These are phyloP conservation scores for Ypsolopha scabrella DNA, from an alignment of 2,888 invertebrate genomes.

Conservation along the genomic window DNA sequence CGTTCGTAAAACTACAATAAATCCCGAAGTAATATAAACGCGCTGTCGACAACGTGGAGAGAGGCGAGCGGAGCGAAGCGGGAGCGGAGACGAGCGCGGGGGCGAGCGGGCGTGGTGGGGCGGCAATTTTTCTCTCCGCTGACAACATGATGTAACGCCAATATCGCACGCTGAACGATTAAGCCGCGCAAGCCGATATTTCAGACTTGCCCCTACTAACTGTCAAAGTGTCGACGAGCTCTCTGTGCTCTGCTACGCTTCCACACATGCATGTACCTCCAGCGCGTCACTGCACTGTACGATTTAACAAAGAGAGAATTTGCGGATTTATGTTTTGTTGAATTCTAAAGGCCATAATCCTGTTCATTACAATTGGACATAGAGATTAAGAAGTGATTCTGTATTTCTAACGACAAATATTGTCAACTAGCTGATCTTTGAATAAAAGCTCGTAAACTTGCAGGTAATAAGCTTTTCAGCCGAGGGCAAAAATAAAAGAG, in stretches of 20 bases:
- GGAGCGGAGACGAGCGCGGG: slow-evolving; percentile 24
- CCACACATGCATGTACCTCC: neutral
- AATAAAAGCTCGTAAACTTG: too few relatives aligned
- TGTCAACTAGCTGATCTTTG: too few relatives aligned
- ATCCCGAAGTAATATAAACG: slow-evolving; percentile 61
- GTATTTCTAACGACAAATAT: too few relatives aligned
- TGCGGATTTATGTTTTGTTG: too few relatives aligned
- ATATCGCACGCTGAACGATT: slow-evolving; percentile 69
- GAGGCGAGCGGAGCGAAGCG: slow-evolving; percentile 27
- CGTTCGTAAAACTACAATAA: slow-evolving; percentile 61
- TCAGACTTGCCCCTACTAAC: slow-evolving; percentile 68
- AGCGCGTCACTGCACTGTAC: neutral
- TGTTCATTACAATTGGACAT: too few relatives aligned
- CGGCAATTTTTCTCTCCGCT: slow-evolving; percentile 68
- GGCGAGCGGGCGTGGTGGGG: slow-evolving; percentile 34
- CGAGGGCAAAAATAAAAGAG: slow-evolving; percentile 15
- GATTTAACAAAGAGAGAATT: neutral
- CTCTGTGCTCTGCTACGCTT: neutral
- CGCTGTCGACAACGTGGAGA: slow-evolving; percentile 47
- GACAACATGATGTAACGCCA: slow-evolving; percentile 71
- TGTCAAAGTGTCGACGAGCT: slow-evolving; percentile 57
- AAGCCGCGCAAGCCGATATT: slow-evolving; percentile 68
- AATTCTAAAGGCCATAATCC: too few relatives aligned
- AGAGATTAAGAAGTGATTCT: too few relatives aligned
- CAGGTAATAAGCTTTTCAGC: neutral